These are phyloP conservation scores for Pipistrellus kuhlii DNA, from an alignment of 2,797 vertebrate species.

Conservation along the genomic window DNA sequence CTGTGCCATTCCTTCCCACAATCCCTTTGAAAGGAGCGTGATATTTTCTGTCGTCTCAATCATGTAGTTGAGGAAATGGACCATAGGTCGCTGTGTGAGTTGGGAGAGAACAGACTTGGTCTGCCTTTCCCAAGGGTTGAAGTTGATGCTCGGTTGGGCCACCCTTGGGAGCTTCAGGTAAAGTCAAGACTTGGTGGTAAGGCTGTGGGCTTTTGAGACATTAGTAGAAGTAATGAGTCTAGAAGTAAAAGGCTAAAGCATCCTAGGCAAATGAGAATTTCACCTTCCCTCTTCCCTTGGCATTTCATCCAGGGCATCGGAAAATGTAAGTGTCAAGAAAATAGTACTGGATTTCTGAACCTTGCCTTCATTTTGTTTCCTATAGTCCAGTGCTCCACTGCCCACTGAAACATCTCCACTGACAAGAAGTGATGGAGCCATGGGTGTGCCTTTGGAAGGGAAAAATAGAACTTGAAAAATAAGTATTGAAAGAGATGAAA, in stretches of 20 bases:
- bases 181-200: background rate
- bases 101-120: background rate
- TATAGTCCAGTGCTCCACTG: background rate
- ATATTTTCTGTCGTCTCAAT: background rate
- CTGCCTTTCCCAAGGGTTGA: background rate
- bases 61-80: background rate
- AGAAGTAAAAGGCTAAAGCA: background rate
- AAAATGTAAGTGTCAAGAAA: background rate
- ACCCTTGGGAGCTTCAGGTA: background rate
- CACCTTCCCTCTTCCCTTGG: background rate
- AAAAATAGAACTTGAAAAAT: background rate
- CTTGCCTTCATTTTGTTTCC: background rate
- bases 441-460: slow-evolving; percentile 7
- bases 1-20: background rate
- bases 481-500: slow-evolving; percentile 30
- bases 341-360: background rate
- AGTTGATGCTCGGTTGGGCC: background rate
- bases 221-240: background rate
- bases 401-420: background rate
- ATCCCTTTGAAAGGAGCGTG: background rate
- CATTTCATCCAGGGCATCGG: background rate
- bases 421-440: background rate
- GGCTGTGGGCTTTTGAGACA: background rate
- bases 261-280: background rate
- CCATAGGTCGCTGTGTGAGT: background rate